Evolutionary conservation across 2,113 vertebrate species (phyloP).

Genomic region (Trichechus manatus): DNA sequence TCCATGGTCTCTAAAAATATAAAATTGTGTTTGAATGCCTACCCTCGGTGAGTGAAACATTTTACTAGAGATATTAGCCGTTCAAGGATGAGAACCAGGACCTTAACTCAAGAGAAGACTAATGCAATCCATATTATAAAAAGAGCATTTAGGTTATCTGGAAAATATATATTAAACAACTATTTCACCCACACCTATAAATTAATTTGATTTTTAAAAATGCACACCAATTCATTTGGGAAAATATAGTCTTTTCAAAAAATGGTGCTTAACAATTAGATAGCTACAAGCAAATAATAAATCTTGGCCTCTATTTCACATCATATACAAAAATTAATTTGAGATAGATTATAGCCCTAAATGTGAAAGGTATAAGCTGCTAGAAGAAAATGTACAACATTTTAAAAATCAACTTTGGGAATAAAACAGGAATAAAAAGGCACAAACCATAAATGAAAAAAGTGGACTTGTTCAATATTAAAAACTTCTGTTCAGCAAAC

Average conservation of each 20-base stretch:
- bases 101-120: not conserved
- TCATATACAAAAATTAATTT: not conserved
- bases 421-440: not conserved
- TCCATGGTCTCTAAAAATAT: not conserved
- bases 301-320: not conserved
- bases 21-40: not conserved
- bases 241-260: not conserved
- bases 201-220: not conserved
- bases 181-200: not conserved
- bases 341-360: not conserved
- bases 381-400: not conserved
- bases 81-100: not conserved
- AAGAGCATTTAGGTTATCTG: not conserved
- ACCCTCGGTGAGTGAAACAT: not conserved
- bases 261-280: not conserved
- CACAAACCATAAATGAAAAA: not conserved
- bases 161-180: not conserved
- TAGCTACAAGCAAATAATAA: not conserved
- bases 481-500: not conserved
- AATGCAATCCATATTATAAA: not conserved
- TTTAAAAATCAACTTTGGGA: not conserved
- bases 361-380: not conserved
- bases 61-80: not conserved
- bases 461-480: not conserved
- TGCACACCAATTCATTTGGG: not conserved